Percentiles rank a stretch among this genome's conserved stretches.
These are phyloP conservation scores for Arion vulgaris DNA, from an alignment of 1,140 invertebrate genomes.

Conservation along the genomic window DNA sequence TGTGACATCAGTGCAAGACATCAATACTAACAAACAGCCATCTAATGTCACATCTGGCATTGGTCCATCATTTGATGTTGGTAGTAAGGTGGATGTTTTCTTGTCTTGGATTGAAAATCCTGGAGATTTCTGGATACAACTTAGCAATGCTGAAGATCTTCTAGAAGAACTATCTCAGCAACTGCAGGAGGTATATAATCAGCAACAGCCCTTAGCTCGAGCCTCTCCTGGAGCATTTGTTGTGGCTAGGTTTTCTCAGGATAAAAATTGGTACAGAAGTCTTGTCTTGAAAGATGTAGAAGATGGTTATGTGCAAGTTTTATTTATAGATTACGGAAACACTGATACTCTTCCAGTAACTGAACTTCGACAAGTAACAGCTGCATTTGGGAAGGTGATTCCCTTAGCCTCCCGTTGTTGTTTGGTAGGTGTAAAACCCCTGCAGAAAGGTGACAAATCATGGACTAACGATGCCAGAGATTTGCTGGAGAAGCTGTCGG, in stretches of 20 bases:
- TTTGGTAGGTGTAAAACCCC: constrained; percentile 54
- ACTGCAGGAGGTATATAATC: constrained; percentile 64
- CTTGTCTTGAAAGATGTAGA: constrained; percentile 77
- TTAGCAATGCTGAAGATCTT: constrained; percentile 66
- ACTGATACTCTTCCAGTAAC: constrained; percentile 51
- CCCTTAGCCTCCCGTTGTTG: constrained; percentile 57
- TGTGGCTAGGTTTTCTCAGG: constrained; percentile 81
- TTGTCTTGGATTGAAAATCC: constrained; percentile 69
- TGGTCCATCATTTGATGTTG: constrained; percentile 3
- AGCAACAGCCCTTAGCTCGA: constrained; percentile 27
- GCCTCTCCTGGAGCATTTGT: constrained; percentile 74
- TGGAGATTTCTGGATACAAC: constrained; percentile 74
- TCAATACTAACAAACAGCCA: not conserved
- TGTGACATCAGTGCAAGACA: not conserved
- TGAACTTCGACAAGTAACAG: constrained; percentile 51
- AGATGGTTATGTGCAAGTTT: constrained; percentile 78
- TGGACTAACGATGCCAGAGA: constrained; percentile 61
- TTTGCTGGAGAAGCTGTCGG: constrained; percentile 60
- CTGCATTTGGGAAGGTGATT: constrained; percentile 21
- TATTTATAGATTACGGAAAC: constrained; percentile 83
- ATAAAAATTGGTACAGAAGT: constrained; percentile 84
- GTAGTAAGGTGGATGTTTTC: constrained; percentile 41
- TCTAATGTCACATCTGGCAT: not conserved
- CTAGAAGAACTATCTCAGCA: constrained; percentile 71
- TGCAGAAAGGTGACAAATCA: constrained; percentile 44